Evolutionary conservation across 2,797 vertebrate species (phyloP), one percentile per base, ranked within the genome.

Genomic region (Borostomias antarcticus): DNA sequence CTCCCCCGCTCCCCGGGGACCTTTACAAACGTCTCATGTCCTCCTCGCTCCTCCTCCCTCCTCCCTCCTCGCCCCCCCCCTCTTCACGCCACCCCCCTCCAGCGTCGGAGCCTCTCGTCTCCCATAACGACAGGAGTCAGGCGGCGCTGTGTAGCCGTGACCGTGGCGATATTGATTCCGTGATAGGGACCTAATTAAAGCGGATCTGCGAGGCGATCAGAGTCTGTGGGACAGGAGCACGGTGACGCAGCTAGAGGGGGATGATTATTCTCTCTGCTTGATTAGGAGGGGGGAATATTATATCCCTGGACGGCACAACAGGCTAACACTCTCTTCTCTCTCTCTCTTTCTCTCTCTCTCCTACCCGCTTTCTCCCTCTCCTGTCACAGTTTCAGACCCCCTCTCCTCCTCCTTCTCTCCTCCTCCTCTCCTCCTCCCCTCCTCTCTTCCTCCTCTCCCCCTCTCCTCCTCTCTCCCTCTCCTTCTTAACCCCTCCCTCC

Each of bases 171-270:
- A 90, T 91, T 88, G 89, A 92, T 90, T 85, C 81, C 86, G 81
- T 13, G 66, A 84, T 81, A 80, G 81, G 72, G 62, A 78, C 85
- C 84, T 89, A 89, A 91, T 91, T 90, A 91, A 90, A 88, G 72
- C 76, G 81, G 80, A 88, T 88, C 81, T 86, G 76, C 54, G 70
- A 83, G 81, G 79, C 68, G 32, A 74, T 69, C 77, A 77, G 78
- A 84, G 79, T 59, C 66, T 82, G 75, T 64, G 69, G 75, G 75
- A 85, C 69, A 80, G 80, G 89, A 84, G 87, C 84, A 78, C 61
- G 72, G 79, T 69, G 80, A 84, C 69, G 40, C 69, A 82, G 84
- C 58, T 75, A 82, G 82, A 77, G 80, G 66, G 70, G 73, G 80
- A 76, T 86, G 85, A 88, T 91, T 87, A 86, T 89, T 86, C 82